These are phyloP conservation scores for Pteronura brasiliensis DNA, from an alignment of 2,113 vertebrate species.

Conservation along the genomic window DNA sequence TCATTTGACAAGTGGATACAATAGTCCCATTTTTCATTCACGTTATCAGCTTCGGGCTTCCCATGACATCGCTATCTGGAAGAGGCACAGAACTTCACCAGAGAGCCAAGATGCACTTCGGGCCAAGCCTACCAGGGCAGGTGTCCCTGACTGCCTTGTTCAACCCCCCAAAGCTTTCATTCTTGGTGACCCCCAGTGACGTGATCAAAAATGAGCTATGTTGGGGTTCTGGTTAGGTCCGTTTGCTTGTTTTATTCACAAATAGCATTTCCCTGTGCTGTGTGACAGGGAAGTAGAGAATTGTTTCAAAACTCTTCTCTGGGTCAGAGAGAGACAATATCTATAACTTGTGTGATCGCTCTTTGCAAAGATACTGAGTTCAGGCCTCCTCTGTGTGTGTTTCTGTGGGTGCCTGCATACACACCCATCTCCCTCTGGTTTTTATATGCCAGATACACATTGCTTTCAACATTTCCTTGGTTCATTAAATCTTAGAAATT, in stretches of 20 bases:
- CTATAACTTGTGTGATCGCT: fast-evolving
- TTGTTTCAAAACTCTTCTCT: background rate
- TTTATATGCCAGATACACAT: fast-evolving
- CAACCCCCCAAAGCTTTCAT: background rate
- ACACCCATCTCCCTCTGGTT: fast-evolving
- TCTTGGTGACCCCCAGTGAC: background rate
- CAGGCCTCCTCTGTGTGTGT: fast-evolving
- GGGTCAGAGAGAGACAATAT: background rate
- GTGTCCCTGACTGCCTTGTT: background rate
- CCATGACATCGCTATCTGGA: background rate
- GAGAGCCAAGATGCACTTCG: background rate
- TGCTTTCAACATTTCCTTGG: background rate
- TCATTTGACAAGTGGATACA: conserved; percentile 42
- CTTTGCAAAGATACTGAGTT: background rate
- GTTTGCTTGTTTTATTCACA: background rate
- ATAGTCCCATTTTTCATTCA: conserved; percentile 10
- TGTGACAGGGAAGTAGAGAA: background rate
- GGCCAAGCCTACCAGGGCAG: fast-evolving
- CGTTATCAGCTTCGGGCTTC: conserved; percentile 20
- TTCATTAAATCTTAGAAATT: background rate
- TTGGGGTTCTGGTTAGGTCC: too few relatives aligned
- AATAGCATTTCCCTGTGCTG: background rate
- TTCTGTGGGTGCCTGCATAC: fast-evolving
- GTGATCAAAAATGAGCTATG: background rate
- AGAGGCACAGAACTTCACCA: background rate